These are phyloP conservation scores for Parotia lawesii DNA, from an alignment of 2,113 vertebrate genomes.

Conservation along the genomic window DNA sequence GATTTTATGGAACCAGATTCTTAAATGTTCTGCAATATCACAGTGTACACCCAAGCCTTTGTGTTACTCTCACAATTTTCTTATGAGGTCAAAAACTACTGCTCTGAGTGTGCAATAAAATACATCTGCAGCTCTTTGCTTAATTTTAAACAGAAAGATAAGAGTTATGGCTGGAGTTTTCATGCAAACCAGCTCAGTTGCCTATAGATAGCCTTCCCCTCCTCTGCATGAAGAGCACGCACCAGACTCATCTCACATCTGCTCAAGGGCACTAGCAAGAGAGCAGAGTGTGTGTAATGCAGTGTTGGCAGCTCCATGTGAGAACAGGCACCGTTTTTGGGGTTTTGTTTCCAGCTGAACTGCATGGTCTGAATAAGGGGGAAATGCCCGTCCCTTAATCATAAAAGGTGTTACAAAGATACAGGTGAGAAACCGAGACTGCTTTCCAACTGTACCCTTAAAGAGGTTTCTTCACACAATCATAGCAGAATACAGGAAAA, in stretches of 20 bases:
- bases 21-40: neutral
- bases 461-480: neutral
- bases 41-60: neutral
- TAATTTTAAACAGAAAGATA: neutral
- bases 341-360: neutral
- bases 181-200: neutral
- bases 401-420: neutral
- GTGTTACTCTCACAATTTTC: neutral
- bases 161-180: neutral
- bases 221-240: neutral
- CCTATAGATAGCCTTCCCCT: neutral
- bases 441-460: neutral
- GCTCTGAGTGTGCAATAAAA: neutral
- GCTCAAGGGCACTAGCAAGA: neutral
- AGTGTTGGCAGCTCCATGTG: neutral
- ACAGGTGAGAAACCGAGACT: neutral
- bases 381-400: neutral
- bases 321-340: neutral
- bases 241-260: neutral
- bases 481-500: neutral
- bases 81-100: neutral
- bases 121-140: neutral
- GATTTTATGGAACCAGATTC: neutral
- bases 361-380: neutral
- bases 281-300: neutral